phyloP scores from a whole-genome alignment of 2,113 vertebrate genomes.

The Columba livia region DNA sequence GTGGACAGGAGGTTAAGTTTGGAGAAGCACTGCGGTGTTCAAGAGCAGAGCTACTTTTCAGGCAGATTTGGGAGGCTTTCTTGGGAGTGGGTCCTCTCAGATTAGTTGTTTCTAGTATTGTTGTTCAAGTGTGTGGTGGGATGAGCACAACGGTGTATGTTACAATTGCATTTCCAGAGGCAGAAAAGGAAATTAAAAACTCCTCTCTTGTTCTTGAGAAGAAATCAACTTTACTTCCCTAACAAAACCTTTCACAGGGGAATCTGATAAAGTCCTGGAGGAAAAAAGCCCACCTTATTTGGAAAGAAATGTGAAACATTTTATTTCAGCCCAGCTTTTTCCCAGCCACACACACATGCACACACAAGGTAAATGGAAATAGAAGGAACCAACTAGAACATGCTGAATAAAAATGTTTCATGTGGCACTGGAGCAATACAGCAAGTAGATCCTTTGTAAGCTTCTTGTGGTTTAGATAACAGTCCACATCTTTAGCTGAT shows the following conservation, averaged over 20 bases:
- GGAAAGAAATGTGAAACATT: not conserved
- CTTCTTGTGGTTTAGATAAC: not conserved
- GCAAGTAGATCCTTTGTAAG: not conserved
- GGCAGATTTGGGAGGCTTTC: not conserved
- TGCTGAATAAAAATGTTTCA: not conserved
- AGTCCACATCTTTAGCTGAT: not conserved
- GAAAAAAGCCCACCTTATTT: not conserved
- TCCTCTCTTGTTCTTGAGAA: not conserved
- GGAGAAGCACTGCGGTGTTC: not conserved
- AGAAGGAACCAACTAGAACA: not conserved
- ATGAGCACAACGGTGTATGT: not conserved
- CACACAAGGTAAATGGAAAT: not conserved
- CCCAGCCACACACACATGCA: not conserved
- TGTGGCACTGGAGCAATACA: not conserved
- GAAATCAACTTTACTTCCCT: not conserved
- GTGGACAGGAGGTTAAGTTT: not conserved
- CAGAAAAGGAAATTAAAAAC: not conserved
- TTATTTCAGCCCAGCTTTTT: not conserved
- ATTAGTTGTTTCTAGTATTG: not conserved
- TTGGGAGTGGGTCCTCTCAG: accelerated
- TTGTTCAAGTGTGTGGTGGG: not conserved
- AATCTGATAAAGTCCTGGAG: not conserved
- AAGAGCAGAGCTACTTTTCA: not conserved
- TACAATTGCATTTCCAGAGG: not conserved
- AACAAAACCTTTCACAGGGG: not conserved